Base-by-base conservation (phyloP, 2,888 invertebrate species). In the Campoletis raptor region DNA sequence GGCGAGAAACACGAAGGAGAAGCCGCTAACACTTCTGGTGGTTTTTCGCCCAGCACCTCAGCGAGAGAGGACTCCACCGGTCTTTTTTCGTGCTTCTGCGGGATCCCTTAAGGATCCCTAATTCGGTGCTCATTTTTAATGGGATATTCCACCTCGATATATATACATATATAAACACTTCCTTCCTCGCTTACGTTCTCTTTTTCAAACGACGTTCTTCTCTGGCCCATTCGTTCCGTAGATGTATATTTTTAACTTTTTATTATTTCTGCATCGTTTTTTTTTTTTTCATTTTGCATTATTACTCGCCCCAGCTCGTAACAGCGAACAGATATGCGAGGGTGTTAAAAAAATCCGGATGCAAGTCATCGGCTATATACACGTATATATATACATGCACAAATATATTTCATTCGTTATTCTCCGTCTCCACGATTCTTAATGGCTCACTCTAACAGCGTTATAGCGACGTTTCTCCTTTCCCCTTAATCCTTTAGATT, bases 61-160 rank as follows among this genome's bases (percentile, higher is more conserved):
- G 24, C 48, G 64, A 54, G n/a, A n/a, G 9, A 37, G 45, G 57
- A 79, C 67, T 30, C 37, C 37, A 24, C 37, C 54, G 36, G 52
- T 80, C 64, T 70, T 80, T 66, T 80, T 74, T 66, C 52, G 12
- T 66, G 9, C 52, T 76, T 85, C 70, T 45, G 74, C 45, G 70
- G 64, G 64, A 57, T 79, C 70, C 82, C 69, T 70, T 15, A 54
- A 74, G 83, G 54, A 80, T 83, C 79, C 30, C 54, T 76, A 80
- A 86, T 86, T 86, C 76, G 85, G 79, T 86, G 66, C 85, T 86
- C 76, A 85, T 80, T 86, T 86, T 83, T 83, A 83, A 86, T 83
- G 76, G 70, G 74, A 76, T 36, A 48, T 30, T 52, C 1, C 40
- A 61, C 70, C 78, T 40, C 21, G 21, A 15, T 69, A 36, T 74